phyloP scores from a whole-genome alignment of 1,140 invertebrate species.

The Leptonema lineaticorne region DNA sequence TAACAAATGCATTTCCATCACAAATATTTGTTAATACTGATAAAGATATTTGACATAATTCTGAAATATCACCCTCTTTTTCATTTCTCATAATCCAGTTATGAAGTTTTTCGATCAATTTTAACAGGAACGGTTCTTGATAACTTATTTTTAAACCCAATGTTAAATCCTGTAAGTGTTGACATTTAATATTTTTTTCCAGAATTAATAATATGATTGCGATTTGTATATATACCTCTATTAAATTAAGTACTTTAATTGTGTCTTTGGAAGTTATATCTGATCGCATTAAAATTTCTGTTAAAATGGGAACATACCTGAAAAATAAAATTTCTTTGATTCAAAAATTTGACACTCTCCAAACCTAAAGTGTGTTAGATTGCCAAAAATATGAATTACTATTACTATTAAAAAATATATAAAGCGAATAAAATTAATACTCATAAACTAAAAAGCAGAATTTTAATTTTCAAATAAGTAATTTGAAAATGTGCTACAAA shows the following conservation, averaged over 20 bases:
- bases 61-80: conserved; percentile 49
- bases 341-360: no score
- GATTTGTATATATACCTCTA: conserved; percentile 51
- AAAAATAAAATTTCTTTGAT: no score
- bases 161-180: conserved; percentile 61
- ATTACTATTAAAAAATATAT: no score
- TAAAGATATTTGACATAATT: conserved; percentile 58
- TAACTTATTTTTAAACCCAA: conserved; percentile 70
- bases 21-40: conserved; percentile 72
- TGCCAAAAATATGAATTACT: no score
- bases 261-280: conserved; percentile 57
- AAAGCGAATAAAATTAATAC: no score
- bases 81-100: conserved; percentile 61
- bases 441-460: no score
- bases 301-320: conserved; percentile 64
- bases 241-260: conserved; percentile 55
- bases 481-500: background rate
- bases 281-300: conserved; percentile 57
- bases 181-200: background rate
- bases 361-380: no score
- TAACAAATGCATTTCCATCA: conserved; percentile 67
- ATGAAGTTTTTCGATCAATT: conserved; percentile 62
- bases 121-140: conserved; percentile 66
- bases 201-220: background rate
- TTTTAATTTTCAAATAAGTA: no score